Percentiles rank a stretch among this genome's conserved stretches.
These are phyloP conservation scores for Troides helena DNA, from an alignment of 2,888 invertebrate genomes.

Conservation along the genomic window DNA sequence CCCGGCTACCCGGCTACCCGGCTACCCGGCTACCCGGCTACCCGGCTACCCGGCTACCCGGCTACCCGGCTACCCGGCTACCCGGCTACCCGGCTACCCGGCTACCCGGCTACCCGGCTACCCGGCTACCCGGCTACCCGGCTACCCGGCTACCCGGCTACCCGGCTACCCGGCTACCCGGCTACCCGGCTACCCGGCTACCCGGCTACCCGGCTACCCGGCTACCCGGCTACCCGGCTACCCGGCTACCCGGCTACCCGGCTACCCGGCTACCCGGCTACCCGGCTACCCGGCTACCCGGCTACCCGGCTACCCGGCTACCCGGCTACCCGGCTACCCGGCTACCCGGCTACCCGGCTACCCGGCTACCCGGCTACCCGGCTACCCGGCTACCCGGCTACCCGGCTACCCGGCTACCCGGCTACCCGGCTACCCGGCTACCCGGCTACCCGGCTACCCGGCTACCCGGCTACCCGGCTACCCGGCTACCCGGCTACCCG, in stretches of 20 bases:
- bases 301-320: slow-evolving; percentile 39
- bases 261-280: no score
- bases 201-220: slow-evolving; percentile 42
- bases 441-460: slow-evolving; percentile 42
- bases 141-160: slow-evolving; percentile 38
- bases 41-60: no score
- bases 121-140: no score
- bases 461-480: no score
- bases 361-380: no score
- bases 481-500: slow-evolving; percentile 44
- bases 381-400: slow-evolving; percentile 38
- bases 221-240: no score
- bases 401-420: slow-evolving; percentile 29
- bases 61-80: slow-evolving; percentile 39
- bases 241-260: slow-evolving; percentile 44
- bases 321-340: no score
- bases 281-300: no score
- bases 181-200: no score
- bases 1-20: slow-evolving; percentile 44
- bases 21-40: no score
- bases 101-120: slow-evolving; percentile 44
- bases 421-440: no score
- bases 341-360: slow-evolving; percentile 44
- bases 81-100: no score
- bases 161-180: slow-evolving; percentile 29